Evolutionary conservation across 2,888 invertebrate genomes (phyloP), one percentile per base, ranked within the genome.

Genomic region (Julus scanicus): DNA sequence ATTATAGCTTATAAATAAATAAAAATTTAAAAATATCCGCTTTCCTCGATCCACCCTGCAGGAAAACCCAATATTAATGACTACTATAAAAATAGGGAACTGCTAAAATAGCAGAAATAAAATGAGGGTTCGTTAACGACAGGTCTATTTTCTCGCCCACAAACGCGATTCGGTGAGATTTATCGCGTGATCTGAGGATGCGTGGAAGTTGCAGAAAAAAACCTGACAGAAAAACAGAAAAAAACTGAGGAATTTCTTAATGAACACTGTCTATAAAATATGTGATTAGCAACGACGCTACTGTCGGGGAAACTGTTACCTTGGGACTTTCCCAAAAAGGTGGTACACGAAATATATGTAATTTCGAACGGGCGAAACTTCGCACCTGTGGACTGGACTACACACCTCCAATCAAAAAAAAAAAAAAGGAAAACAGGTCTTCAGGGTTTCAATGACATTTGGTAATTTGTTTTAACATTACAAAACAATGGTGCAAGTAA

Each of bases 341-440:
- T n/a, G n/a, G n/a, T n/a, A n/a, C n/a, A n/a, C n/a, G n/a, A n/a
- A n/a, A n/a, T n/a, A n/a, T n/a, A n/a, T 63, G n/a, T 8, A 2
- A 63, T 20, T n/a, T 63, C 2, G 4, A 63, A 63, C 63, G 2
- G 63, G 6, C 2, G 63, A 63, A 2, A n/a, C 4, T 63, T 63
- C n/a, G 63, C 63, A 63, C 63, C 63, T 63, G 63, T 63, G 63
- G 53, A 15, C n/a, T n/a, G n/a, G n/a, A n/a, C n/a, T n/a, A n/a
- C n/a, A n/a, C n/a, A n/a, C n/a, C n/a, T n/a, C n/a, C n/a, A n/a
- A n/a, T n/a, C n/a, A n/a, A n/a, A n/a, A n/a, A n/a, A n/a, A n/a
- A n/a, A n/a, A n/a, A n/a, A n/a, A n/a, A n/a, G n/a, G n/a, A n/a
- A n/a, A n/a, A n/a, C n/a, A n/a, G n/a, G n/a, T n/a, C n/a, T n/a